These are phyloP conservation scores for Corydoras sp. DNA, from an alignment of 2,113 vertebrate species.

Conservation along the genomic window DNA sequence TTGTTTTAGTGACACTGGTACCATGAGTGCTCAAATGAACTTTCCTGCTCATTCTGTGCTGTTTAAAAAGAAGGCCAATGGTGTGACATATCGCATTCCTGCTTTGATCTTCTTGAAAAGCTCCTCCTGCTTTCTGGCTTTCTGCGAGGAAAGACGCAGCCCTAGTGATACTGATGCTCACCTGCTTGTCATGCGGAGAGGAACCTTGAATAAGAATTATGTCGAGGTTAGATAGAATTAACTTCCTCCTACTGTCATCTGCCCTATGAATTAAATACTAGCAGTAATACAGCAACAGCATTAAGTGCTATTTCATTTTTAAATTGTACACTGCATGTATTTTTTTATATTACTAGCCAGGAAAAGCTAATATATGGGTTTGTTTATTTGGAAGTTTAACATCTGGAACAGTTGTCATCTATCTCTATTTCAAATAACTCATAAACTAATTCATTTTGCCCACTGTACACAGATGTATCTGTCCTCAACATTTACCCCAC, in stretches of 20 bases:
- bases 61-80: constrained; percentile 76
- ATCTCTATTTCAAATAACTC: too few relatives aligned
- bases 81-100: constrained; percentile 84
- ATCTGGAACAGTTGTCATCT: too few relatives aligned
- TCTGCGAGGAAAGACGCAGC: constrained; percentile 85
- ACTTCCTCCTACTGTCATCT: not conserved
- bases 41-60: constrained; percentile 77
- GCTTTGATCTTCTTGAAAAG: constrained; percentile 76
- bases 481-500: too few relatives aligned
- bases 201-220: constrained; percentile 70
- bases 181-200: constrained; percentile 80
- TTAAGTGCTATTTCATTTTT: too few relatives aligned
- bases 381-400: too few relatives aligned
- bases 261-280: too few relatives aligned
- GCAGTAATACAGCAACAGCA: too few relatives aligned
- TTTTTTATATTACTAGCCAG: too few relatives aligned
- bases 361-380: too few relatives aligned
- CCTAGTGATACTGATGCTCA: constrained; percentile 80
- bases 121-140: constrained; percentile 76
- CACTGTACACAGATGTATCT: too few relatives aligned
- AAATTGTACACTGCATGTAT: too few relatives aligned
- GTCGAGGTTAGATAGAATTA: constrained; percentile 71
- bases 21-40: constrained; percentile 71
- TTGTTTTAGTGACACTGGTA: not conserved
- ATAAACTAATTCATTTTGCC: too few relatives aligned